Evolutionary conservation across 2,888 invertebrate species (phyloP).

Genomic region (Parascotia fuliginaria): DNA sequence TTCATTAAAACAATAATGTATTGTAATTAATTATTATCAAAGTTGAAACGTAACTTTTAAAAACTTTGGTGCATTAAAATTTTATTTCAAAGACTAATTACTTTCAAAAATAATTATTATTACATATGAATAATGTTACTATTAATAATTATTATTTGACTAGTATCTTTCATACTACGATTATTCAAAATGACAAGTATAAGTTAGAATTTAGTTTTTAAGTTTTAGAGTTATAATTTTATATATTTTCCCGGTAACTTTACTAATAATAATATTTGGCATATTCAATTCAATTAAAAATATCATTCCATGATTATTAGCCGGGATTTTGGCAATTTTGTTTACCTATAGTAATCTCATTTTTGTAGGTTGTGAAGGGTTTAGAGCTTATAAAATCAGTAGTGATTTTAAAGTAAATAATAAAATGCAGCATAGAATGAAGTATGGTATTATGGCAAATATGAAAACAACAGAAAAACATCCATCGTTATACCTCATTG

Average conservation of each 20-base stretch:
- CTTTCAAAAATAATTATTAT: conserved; percentile 5
- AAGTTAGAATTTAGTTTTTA: conserved; percentile 28
- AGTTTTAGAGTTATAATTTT: conserved; percentile 31
- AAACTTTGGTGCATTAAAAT: conserved; percentile 24
- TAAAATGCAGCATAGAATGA: conserved; percentile 17
- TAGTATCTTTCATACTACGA: conserved; percentile 15
- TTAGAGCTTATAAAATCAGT: conserved; percentile 60
- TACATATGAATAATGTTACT: no score
- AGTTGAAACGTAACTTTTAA: background rate
- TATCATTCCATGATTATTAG: conserved; percentile 61
- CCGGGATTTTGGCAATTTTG: conserved; percentile 74
- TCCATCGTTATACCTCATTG: conserved; percentile 64
- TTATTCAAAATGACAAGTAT: conserved; percentile 37
- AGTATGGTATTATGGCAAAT: conserved; percentile 26
- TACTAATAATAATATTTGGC: conserved; percentile 31
- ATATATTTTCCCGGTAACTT: conserved; percentile 30
- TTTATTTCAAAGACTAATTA: conserved; percentile 12
- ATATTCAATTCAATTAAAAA: conserved; percentile 54
- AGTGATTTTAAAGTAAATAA: conserved; percentile 36
- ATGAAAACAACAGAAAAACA: conserved; percentile 40
- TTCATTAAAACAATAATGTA: background rate
- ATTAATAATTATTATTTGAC: conserved; percentile 22
- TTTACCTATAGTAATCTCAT: conserved; percentile 75
- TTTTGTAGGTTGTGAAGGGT: conserved; percentile 69
- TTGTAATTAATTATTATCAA: background rate